These are phyloP conservation scores for Argyra leucocephala DNA, from an alignment of 2,888 invertebrate genomes.

Conservation along the genomic window DNA sequence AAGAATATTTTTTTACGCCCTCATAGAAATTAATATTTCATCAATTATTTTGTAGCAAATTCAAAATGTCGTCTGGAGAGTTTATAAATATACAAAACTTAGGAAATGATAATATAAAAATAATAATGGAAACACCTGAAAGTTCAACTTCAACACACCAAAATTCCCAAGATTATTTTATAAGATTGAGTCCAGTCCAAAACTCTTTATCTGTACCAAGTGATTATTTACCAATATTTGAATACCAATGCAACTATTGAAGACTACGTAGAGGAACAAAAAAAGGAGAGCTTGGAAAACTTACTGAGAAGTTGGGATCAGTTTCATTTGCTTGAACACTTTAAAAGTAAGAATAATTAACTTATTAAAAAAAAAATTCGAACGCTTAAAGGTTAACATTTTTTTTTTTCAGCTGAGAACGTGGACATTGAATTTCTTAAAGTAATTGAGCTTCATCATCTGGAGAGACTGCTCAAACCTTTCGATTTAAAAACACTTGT, in stretches of 20 bases:
- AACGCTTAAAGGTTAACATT: background rate
- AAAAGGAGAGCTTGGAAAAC: background rate
- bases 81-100: background rate
- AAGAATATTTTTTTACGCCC: constrained; percentile 14
- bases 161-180: no score
- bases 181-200: background rate
- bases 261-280: background rate
- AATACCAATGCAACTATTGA: no score
- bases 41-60: background rate
- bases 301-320: constrained; percentile 9
- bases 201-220: background rate
- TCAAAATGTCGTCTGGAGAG: background rate
- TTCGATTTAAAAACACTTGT: constrained; percentile 26
- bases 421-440: constrained; percentile 13
- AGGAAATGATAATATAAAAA: background rate
- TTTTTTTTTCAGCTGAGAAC: constrained; percentile 14
- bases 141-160: background rate
- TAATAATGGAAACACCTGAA: background rate
- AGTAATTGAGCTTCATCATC: constrained; percentile 24
- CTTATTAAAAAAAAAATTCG: background rate
- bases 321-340: constrained; percentile 3
- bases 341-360: constrained; percentile 8
- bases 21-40: background rate
- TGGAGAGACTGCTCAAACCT: constrained; percentile 22
- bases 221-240: no score